Evolutionary conservation across 2,113 vertebrate species (phyloP), one percentile per base, ranked within the genome.

Genomic region (Esox niger): DNA sequence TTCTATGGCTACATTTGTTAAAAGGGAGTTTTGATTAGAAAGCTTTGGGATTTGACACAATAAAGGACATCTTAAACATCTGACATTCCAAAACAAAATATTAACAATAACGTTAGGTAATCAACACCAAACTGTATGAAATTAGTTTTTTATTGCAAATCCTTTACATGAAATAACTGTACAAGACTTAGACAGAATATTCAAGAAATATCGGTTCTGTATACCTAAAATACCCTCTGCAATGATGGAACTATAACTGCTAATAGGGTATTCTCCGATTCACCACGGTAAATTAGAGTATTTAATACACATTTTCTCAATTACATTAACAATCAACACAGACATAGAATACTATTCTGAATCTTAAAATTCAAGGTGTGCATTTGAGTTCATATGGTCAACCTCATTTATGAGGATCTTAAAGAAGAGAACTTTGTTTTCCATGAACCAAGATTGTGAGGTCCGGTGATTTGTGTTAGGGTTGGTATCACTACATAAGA

Each of bases 131-230:
- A n/a, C 52, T 64, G 1, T 27, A n/a, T 32, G 38, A 63, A 58
- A 47, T 35, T 10, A 3, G 49, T 33, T 66, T 79, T 71, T 78
- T 71, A 82, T 79, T 76, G 32, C 29, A 78, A 68, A 47, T 66
- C 25, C 55, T 20, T 57, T 27, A 59, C 2, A 46, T 57, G n/a
- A 59, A 7, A 49, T 27, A 27, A 64, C 43, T 55, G 46, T 57
- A 70, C 64, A 56, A 11, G 27, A 29, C n/a, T 32, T 29, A 64
- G n/a, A 60, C 62, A 52, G 30, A 26, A 55, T n/a, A n/a, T n/a
- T n/a, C n/a, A n/a, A 25, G 21, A 11, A 33, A 60, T 9, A 30
- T 38, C 4, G 2, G 21, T 55, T 31, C 38, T 43, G n/a, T 6
- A 52, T 15, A 52, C n/a, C n/a, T 52, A 23, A 17, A 52, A 21